These are phyloP conservation scores for Amblyraja radiata DNA, from an alignment of 2,797 vertebrate genomes.

Conservation along the genomic window DNA sequence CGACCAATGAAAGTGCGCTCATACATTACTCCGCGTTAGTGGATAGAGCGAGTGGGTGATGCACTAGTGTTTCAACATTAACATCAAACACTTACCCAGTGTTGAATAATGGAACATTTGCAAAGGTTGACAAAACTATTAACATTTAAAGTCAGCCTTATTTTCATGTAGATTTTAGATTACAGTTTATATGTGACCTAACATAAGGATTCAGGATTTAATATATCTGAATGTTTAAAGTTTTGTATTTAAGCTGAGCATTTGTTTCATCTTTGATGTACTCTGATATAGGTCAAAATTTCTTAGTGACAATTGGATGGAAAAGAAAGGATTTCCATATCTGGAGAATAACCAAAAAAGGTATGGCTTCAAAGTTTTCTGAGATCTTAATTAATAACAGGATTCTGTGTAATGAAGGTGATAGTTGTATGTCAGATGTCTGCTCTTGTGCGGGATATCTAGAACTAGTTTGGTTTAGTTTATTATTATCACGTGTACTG, in stretches of 20 bases:
- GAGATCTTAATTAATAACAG: not conserved
- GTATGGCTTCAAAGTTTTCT: not conserved
- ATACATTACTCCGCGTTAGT: too few relatives aligned
- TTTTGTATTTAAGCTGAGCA: not conserved
- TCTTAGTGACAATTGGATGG: constrained; percentile 19
- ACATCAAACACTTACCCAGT: too few relatives aligned
- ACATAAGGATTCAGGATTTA: not conserved
- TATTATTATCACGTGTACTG: too few relatives aligned
- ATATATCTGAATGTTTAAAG: not conserved
- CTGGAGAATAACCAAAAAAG: not conserved
- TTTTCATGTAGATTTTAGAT: not conserved
- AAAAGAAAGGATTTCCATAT: not conserved
- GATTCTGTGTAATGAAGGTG: not conserved
- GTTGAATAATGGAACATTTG: not conserved
- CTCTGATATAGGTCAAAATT: constrained; percentile 8
- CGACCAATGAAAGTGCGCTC: too few relatives aligned
- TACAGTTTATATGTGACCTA: not conserved
- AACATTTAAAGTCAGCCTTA: not conserved
- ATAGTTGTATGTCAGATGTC: too few relatives aligned
- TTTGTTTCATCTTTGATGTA: not conserved
- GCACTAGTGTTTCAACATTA: too few relatives aligned
- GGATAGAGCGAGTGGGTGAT: too few relatives aligned
- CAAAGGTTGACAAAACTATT: not conserved
- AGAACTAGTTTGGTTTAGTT: too few relatives aligned
- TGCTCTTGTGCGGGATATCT: too few relatives aligned